Percentiles rank a stretch among this genome's conserved stretches.
Evolutionary conservation across 2,797 vertebrate genomes (phyloP).

Genomic region (Oreortyx pictus): DNA sequence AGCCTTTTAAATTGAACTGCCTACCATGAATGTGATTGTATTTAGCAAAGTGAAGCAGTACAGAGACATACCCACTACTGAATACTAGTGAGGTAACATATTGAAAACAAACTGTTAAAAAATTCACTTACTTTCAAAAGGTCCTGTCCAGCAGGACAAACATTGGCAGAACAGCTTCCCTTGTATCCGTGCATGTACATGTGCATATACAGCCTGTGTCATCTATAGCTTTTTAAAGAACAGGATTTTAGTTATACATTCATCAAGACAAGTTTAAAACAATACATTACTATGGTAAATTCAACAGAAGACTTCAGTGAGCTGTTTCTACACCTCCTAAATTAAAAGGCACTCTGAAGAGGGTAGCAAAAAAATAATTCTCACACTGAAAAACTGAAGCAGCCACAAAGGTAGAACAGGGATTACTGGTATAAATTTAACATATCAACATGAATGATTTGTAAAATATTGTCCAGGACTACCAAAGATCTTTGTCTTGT

Average conservation of each 20-base stretch:
- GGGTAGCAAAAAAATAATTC: conserved; percentile 40
- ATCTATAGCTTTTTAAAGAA: conserved; percentile 68
- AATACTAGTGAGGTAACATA: conserved; percentile 78
- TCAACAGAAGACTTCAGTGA: conserved; percentile 49
- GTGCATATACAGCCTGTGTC: conserved; percentile 71
- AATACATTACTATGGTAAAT: conserved; percentile 46
- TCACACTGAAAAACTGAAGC: conserved; percentile 23
- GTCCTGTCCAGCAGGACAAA: conserved; percentile 81
- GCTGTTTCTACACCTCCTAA: conserved; percentile 62
- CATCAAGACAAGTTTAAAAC: conserved; percentile 69
- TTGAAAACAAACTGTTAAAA: conserved; percentile 75
- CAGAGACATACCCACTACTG: conserved; percentile 48
- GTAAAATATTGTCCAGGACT: conserved; percentile 44
- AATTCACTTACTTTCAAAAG: conserved; percentile 69
- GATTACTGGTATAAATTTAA: neutral
- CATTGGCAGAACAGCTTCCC: conserved; percentile 74
- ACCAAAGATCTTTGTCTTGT: neutral
- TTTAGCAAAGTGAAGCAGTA: conserved; percentile 66
- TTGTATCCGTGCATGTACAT: conserved; percentile 72
- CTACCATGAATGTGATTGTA: conserved; percentile 42
- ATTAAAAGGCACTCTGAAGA: conserved; percentile 74
- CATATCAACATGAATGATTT: conserved; percentile 15
- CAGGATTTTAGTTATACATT: conserved; percentile 75
- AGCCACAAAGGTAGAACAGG: neutral
- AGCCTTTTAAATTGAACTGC: conserved; percentile 56